These are phyloP conservation scores for Sipha maydis DNA, from an alignment of 2,888 invertebrate genomes.

Conservation along the genomic window DNA sequence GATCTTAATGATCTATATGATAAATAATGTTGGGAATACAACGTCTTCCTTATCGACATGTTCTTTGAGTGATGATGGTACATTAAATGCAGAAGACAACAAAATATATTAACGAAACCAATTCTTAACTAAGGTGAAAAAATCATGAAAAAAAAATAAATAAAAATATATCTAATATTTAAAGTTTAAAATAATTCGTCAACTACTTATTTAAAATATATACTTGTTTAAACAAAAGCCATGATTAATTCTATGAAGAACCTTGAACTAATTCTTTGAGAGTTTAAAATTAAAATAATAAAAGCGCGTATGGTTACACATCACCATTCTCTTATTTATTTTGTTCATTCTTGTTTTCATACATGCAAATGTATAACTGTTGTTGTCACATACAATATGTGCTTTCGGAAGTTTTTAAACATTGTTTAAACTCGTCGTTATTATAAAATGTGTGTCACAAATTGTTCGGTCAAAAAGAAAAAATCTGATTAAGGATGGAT, in stretches of 20 bases:
- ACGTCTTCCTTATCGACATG: neutral
- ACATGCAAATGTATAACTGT: neutral
- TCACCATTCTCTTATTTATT: neutral
- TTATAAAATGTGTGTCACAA: neutral
- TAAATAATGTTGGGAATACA: neutral
- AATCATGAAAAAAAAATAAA: neutral
- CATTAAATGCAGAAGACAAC: too few species aligned
- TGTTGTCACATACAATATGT: neutral
- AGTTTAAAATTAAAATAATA: neutral
- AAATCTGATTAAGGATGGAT: neutral
- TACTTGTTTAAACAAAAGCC: too few species aligned
- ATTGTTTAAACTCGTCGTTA: neutral
- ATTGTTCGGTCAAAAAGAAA: neutral
- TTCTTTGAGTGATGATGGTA: conserved; percentile 1
- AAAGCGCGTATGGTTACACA: too few species aligned
- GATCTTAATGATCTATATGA: neutral
- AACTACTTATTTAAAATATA: too few species aligned
- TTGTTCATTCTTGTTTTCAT: neutral
- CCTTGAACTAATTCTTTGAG: too few species aligned
- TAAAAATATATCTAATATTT: too few species aligned
- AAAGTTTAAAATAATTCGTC: too few species aligned
- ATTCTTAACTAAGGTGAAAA: too few species aligned
- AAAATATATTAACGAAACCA: too few species aligned
- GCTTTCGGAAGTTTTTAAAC: neutral
- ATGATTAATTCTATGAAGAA: too few species aligned